Evolutionary conservation across 2,113 vertebrate species (phyloP), one percentile per base, ranked within the genome.

Genomic region (Anarhynchus alexandrinus): DNA sequence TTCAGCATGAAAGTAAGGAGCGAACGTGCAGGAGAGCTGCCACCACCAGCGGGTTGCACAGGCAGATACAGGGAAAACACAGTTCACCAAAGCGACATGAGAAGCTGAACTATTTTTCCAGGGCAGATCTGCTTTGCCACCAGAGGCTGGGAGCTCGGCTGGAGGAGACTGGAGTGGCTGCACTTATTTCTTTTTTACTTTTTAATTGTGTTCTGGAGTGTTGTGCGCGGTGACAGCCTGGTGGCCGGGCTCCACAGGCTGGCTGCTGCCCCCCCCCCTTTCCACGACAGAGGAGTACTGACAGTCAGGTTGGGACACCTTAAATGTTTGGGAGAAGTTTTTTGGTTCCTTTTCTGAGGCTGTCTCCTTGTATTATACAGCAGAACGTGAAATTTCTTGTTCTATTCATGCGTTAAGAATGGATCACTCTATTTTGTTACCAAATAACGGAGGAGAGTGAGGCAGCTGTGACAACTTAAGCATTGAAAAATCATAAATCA

Each of bases 401-500:
- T 80, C 82, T 34, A 2, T 21, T 72, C 80, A 58, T 40, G 94
- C 77, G 15, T 92, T 94, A 78, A 94, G 94, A 86, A 96, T 91
- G 80, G 88, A 96, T 96, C 65, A 0, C 92, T 94, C 88, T 12
- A 83, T 94, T 96, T 88, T 61, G 65, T 72, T 84, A 72, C 80
- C 83, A 72, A 93, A 96, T 84, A 95, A 86, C 65, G 51, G 86
- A 80, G 77, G 76, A 43, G 32, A 84, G 77, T 27, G 94, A 94
- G 94, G 91, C 94, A 94, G 94, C 95, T 94, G 88, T 94, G 95
- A 94, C 94, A 95, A 89, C 92, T 86, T 92, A 72, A 85, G 93
- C 94, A 76, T 76, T 91, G 94, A 92, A 36, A 79, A 89, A 86
- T 58, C 94, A 89, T 95, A 94, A 96, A 92, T 96, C 96, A 96